Base-by-base conservation (phyloP, 2,888 invertebrate genomes). In the Phortica okadai region DNA sequence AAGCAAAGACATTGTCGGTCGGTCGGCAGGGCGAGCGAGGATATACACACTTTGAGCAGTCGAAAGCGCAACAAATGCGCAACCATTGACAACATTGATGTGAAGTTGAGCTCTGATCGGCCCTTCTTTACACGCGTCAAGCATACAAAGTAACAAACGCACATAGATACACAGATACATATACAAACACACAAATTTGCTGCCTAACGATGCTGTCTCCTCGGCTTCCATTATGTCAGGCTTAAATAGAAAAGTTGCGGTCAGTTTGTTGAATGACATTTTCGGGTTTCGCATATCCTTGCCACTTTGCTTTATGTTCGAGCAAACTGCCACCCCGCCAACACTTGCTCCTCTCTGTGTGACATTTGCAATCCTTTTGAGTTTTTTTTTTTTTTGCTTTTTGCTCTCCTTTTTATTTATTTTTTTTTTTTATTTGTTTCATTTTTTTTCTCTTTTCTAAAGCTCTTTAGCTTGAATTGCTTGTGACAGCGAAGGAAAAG, bases 191-290 rank as follows among this genome's bases (percentile, higher is more conserved):
- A 56, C 10, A 5, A 6, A 56, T 56, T 14, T n/a, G 56, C 16
- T 56, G 56, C n/a, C 56, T 16, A 56, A 16, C 56, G 56, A 16
- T 54, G 70, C 41, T 72, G 70, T 72, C 70, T 50, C 45, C 54
- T 72, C 54, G 44, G 70, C 54, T 72, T 25, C 70, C 70, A 72
- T 72, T 72, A 72, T 72, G 70, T 72, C 67, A 73, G 73, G 73
- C 66, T 77, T 76, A 76, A 79, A 76, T 77, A 77, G 79, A 79
- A 78, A 77, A 76, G 78, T 79, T 79, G 81, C 75, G 81, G 81
- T 78, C 78, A 79, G 73, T 75, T 78, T 76, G 67, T 67, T 69
- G 62, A 78, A 58, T n/a, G 70, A 77, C 74, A 79, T 78, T 79
- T 79, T 76, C 78, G 79, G 74, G 73, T 72, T 72, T 72, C 70